A percentile compares a stretch with the other conserved stretches of the same genome.
Conservation (phyloP, 2,797 vertebrate genomes). For the Pseudochromis fuscus region DNA sequence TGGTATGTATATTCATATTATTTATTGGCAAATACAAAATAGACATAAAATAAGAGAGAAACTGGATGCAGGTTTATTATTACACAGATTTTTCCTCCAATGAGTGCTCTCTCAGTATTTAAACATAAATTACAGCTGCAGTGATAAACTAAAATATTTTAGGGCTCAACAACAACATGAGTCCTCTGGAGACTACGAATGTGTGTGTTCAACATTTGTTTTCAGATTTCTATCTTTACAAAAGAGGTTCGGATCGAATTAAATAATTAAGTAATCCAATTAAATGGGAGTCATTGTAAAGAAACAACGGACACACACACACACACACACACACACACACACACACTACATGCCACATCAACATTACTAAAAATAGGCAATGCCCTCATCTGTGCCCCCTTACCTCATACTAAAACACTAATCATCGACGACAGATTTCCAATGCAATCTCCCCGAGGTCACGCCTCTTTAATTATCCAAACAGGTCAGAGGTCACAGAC, state of each 20-base stretch:
- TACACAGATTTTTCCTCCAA: too few relatives aligned
- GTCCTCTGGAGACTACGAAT: too few relatives aligned
- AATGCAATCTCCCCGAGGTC: conserved; percentile 72
- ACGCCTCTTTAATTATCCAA: conserved; percentile 83
- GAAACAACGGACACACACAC: background rate
- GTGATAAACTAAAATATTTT: too few relatives aligned
- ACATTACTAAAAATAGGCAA: conserved; percentile 39
- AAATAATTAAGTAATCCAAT: too few relatives aligned
- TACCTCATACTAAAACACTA: conserved; percentile 75
- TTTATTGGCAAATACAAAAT: too few relatives aligned
- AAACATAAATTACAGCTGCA: too few relatives aligned
- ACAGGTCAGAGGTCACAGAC: conserved; percentile 81
- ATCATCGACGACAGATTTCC: conserved; percentile 70
- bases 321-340: conserved; percentile 1
- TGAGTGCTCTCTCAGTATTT: too few relatives aligned
- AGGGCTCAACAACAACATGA: too few relatives aligned
- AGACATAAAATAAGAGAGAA: too few relatives aligned
- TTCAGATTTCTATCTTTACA: background rate
- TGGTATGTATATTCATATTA: too few relatives aligned
- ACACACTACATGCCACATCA: background rate
- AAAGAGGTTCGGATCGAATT: background rate
- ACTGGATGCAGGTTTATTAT: too few relatives aligned
- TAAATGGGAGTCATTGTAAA: background rate
- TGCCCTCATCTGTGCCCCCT: conserved; percentile 51
- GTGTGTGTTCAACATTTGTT: background rate